These are phyloP conservation scores for Tenodera sinensis DNA, from an alignment of 2,888 invertebrate species.

Conservation along the genomic window DNA sequence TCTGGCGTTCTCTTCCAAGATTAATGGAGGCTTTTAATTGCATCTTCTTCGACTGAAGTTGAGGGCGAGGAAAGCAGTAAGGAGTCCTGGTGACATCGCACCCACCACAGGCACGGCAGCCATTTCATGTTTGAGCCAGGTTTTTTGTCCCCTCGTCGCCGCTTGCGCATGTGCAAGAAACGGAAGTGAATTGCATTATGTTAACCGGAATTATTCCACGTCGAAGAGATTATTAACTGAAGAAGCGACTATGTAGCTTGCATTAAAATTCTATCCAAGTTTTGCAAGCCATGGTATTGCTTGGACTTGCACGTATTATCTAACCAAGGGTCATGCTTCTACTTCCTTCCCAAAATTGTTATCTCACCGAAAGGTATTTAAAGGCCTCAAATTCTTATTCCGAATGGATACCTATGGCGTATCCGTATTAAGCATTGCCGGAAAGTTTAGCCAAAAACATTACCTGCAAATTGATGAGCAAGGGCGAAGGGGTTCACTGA, in stretches of 20 bases:
- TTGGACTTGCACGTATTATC: too few species aligned
- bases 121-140: neutral
- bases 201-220: neutral
- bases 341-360: too few species aligned
- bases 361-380: too few species aligned
- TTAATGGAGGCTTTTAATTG: slow-evolving; percentile 18
- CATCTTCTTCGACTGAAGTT: slow-evolving; percentile 5
- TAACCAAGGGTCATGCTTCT: too few species aligned
- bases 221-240: neutral
- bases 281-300: too few species aligned
- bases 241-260: neutral
- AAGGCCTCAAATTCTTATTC: too few species aligned
- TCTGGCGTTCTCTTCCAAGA: slow-evolving; percentile 14
- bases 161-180: neutral
- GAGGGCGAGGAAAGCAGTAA: neutral
- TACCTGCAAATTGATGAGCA: too few species aligned
- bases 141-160: neutral
- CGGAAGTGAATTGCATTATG: neutral
- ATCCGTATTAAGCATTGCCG: too few species aligned
- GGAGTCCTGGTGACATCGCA: neutral
- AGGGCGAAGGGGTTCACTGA: too few species aligned
- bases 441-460: too few species aligned
- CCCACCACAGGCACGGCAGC: neutral
- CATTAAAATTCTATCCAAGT: neutral
- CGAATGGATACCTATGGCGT: too few species aligned